Base-by-base conservation (phyloP, 2,888 invertebrate genomes). In the Proisotoma minuta region DNA sequence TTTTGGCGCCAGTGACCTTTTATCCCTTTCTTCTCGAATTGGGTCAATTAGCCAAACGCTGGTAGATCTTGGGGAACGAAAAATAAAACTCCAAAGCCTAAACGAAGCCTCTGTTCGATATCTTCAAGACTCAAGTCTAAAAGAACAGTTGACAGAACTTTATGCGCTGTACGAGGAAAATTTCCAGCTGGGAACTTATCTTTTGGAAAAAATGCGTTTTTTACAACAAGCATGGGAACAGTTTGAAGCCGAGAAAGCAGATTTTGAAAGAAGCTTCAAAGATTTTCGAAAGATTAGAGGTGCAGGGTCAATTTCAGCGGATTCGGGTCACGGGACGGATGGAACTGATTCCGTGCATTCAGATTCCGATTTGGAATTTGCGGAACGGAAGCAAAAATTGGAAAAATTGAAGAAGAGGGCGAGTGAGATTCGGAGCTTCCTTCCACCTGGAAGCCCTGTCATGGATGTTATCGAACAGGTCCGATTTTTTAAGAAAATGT, bases 151-250 rank as follows among this genome's bases (percentile, higher is more conserved):
- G n/a, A 65, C 69, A 47, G 71, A 72, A 61, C 60, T 73, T 22
- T 73, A 73, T 63, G 60, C 68, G 3, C 60, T 73, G n/a, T 73
- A 73, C 52, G 73, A 73, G 51, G 73, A 73, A 56, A 73, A 73
- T 59, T 69, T 70, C 40, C 73, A 73, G 54, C 59, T 73, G 71
- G 73, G 73, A n/a, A 65, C 70, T 29, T 73, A 68, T 59, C 56
- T 73, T 4, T 58, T 73, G 53, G 71, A 68, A 24, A 73, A 73
- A 67, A 73, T 73, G 73, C 58, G 65, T 22, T 73, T 66, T 51
- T 53, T 73, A 28, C 69, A 72, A 66, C 71, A 72, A 48, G 73
- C 73, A 4, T 73, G 73, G 73, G 70, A 70, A 47, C 66, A 69
- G 34, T 73, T 73, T 58, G 73, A 73, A 50, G 61, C 49, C 28